Percentiles rank a stretch among this genome's conserved stretches.
These are phyloP conservation scores for Synanthedon andrenaeformis DNA, from an alignment of 2,888 invertebrate species.

Conservation along the genomic window DNA sequence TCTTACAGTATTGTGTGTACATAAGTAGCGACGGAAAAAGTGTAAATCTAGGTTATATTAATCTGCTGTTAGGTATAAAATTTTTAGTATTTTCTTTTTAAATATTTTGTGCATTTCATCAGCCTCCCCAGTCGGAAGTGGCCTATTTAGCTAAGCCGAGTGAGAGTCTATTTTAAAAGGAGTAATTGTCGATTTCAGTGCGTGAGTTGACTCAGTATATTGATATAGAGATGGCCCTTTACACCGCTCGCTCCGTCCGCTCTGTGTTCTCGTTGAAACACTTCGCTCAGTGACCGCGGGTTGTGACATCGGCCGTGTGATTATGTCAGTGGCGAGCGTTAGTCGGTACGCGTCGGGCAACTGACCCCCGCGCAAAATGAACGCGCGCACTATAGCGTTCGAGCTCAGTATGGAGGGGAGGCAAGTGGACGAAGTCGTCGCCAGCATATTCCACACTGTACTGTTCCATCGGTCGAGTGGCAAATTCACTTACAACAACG, in stretches of 20 bases:
- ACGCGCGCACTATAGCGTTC: slow-evolving; percentile 83
- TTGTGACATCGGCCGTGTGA: slow-evolving; percentile 18
- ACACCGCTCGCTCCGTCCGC: slow-evolving; percentile 14
- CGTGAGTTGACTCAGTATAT: slow-evolving; percentile 40
- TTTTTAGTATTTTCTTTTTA: no score
- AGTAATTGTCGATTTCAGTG: slow-evolving; percentile 61
- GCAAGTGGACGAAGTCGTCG: slow-evolving; percentile 92
- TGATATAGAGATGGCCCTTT: slow-evolving; percentile 38
- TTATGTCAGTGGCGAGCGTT: slow-evolving; percentile 35
- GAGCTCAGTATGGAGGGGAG: slow-evolving; percentile 89
- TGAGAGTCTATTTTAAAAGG: slow-evolving; percentile 24
- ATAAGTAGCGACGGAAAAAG: no score
- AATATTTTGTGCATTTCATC: no score
- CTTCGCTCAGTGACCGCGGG: slow-evolving; percentile 23
- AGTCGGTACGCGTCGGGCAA: slow-evolving; percentile 7
- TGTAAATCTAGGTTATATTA: no score
- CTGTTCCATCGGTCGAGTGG: slow-evolving; percentile 91
- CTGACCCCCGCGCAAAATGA: slow-evolving; percentile 71
- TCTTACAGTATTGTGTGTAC: no score
- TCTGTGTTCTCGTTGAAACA: slow-evolving; percentile 13
- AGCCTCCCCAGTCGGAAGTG: no score
- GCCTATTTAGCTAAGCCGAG: no score
- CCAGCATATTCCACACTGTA: slow-evolving; percentile 92
- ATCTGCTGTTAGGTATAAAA: no score
- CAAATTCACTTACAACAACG: slow-evolving; percentile 94